Conservation (phyloP, 2,797 vertebrate species). For the Pitangus sulphuratus region DNA sequence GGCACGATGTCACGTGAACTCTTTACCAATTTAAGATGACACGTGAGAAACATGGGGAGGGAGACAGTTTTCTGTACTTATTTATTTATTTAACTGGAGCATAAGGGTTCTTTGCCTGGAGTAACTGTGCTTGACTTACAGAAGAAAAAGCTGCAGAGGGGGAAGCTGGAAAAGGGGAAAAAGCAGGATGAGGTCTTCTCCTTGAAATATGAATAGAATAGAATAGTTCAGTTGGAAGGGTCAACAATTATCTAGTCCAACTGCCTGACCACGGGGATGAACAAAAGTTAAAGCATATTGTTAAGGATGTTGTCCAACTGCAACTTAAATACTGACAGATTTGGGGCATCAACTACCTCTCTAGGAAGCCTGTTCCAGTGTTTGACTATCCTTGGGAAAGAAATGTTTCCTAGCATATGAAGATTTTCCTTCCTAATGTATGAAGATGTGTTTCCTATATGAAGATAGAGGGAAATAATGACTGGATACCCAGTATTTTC, state of each 20-base stretch:
- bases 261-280: background rate
- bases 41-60: background rate
- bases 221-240: background rate
- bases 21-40: background rate
- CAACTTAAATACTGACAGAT: background rate
- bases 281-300: background rate
- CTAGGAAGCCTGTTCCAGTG: background rate
- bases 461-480: background rate
- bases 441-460: background rate
- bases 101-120: background rate
- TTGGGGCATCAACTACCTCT: background rate
- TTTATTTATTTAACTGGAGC: background rate
- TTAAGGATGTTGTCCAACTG: background rate
- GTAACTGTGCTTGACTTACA: background rate
- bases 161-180: background rate
- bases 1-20: accelerated
- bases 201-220: background rate
- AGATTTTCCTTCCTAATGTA: background rate
- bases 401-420: background rate
- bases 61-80: background rate
- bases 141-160: background rate
- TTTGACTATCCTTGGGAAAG: background rate
- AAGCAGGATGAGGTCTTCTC: background rate
- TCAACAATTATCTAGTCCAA: background rate
- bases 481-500: background rate